Base-by-base conservation (phyloP, 2,888 invertebrate species). In the Drosophila meridiana region DNA sequence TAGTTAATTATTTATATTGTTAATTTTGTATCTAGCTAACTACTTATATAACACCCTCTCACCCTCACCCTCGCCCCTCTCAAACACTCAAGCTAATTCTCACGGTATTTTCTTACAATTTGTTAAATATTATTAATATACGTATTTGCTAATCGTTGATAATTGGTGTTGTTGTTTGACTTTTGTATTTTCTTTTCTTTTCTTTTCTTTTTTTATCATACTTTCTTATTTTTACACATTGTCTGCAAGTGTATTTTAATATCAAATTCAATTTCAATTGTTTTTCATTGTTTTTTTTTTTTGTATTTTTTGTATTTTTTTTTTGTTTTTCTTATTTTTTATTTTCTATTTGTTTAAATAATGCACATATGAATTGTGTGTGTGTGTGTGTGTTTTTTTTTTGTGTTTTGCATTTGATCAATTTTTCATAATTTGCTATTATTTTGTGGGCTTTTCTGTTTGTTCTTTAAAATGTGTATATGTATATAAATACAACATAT, bases 171-270 rank as follows among this genome's bases (percentile, higher is more conserved):
- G 64, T 69, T 74, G 40, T 13, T 56, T 64, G n/a, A 64, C 72
- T 45, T 50, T 56, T 30, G 26, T 66, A 42, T 50, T 30, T 45
- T 11, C 20, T 20, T 56, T 45, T 42, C 26, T 36, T 61, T 50
- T 74, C 61, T 71, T 59, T 60, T 53, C 30, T 66, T 68, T 78
- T 42, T 59, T 71, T 67, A 53, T 78, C 82, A 82, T 70, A 89
- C 89, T 89, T 91, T 84, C 85, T 69, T 75, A 70, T 64, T 82
- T 93, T 93, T 93, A 93, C 93, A 93, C 93, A 93, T 93, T 93
- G 93, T 93, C 93, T 93, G 93, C 93, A 93, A 93, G 95, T 94
- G 94, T 94, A 94, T 92, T 77, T 85, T 53, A 63, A 78, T 71
- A 68, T 78, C 68, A 78, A 75, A 72, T 65, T 68, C 20, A 70